Base-by-base conservation (phyloP, 64 coral and sea anemone species). In the Actinia tenebrosa region DNA sequence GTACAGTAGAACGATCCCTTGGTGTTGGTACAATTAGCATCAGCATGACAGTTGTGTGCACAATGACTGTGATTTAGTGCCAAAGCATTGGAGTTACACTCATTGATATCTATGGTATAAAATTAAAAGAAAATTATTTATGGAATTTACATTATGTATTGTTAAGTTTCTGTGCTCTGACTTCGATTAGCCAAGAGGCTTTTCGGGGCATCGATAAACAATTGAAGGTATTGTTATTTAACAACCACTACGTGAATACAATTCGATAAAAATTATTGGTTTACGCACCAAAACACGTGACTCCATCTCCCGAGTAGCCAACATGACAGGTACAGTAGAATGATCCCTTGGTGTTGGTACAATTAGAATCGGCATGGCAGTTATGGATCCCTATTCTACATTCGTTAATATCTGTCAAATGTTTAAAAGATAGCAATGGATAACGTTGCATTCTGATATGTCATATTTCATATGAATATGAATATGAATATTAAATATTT, bases 1-100 rank as follows among this genome's bases (percentile, higher is more conserved):
- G 90, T 92, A 56, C 94, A 95, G 80, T 92, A 92, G 79, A 87
- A 95, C 15, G 94, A 95, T 53, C 94, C 94, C 43, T 92, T 87
- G 45, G 86, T 86, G 80, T 95, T 95, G 87, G 88, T 83, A 82
- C 94, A 95, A 46, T 86, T 72, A 11, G 90, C 87, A 19, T 92
- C 91, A 87, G 71, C 64, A 79, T 92, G 93, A 83, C 93, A 95
- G 77, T 95, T 95, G n/a, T 95, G 89, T 16, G 79, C 84, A 56
- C 81, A 77, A 19, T 89, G 44, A 15, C 53, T n/a, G 30, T 93
- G 72, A 27, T 93, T n/a, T 45, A 53, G 3, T 26, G 91, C 66
- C 17, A 93, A 53, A 10, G 47, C 37, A 64, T 42, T 43, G 59
- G 79, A 53, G 16, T 54, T 53, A 64, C 91, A 92, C 61, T 92